Percentiles rank a stretch among this genome's conserved stretches.
Conservation (phyloP, 2,113 vertebrate genomes). For the Nothoprocta perdicaria region DNA sequence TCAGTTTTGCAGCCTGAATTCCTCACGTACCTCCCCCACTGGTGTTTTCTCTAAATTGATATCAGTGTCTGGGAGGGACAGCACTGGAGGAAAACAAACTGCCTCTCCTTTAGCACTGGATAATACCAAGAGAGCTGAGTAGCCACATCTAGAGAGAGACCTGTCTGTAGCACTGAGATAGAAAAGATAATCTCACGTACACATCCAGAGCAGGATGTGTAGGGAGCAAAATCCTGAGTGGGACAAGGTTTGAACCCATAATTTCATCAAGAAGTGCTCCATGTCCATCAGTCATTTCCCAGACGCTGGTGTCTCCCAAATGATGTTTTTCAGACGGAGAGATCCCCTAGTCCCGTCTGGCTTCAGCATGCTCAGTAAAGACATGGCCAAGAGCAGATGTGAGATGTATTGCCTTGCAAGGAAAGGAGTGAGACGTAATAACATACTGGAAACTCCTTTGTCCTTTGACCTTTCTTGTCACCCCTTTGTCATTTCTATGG, state of each 20-base stretch:
- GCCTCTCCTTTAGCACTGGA: background rate
- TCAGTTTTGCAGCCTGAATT: background rate
- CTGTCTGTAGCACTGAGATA: background rate
- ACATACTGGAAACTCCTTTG: background rate
- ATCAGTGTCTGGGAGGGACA: background rate
- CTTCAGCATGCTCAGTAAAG: background rate
- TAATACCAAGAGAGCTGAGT: background rate
- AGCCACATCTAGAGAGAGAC: background rate
- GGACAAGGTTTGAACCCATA: background rate
- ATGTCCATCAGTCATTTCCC: background rate
- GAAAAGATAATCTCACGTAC: background rate
- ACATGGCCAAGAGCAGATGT: background rate
- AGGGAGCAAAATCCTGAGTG: background rate
- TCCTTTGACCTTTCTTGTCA: fast-evolving
- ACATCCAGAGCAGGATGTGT: background rate
- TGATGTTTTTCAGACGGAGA: background rate
- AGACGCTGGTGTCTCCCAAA: background rate
- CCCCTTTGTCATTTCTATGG: fast-evolving
- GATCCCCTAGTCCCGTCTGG: background rate
- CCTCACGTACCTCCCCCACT: background rate
- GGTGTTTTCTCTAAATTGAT: background rate
- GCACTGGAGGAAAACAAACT: background rate
- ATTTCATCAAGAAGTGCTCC: fast-evolving
- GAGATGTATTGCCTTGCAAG: background rate
- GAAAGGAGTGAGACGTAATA: background rate